Evolutionary conservation across 2,888 invertebrate species (phyloP), one percentile per base, ranked within the genome.

Genomic region (Leptopilina drosophilae): DNA sequence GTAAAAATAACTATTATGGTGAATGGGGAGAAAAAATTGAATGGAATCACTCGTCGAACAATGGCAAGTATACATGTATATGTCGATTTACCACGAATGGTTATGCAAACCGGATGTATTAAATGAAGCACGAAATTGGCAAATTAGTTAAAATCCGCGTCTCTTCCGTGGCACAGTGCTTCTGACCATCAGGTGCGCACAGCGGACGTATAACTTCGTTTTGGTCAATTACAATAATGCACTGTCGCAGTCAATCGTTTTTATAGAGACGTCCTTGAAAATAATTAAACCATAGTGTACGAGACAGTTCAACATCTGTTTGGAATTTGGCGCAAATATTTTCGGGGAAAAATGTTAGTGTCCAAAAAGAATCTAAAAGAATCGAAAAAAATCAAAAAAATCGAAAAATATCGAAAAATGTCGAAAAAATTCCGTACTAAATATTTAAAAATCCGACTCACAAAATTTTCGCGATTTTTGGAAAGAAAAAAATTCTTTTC

Each of bases 91-190:
- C 64, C 64, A 12, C 20, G 33, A 26, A 33, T 33, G 64, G 64
- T 40, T 33, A 64, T 33, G 64, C 73, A 56, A 56, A 73, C 73
- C 53, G 73, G 82, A 79, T 82, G 82, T 82, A 84, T 86, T 88
- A 86, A 88, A 89, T 88, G 87, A 88, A 87, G 87, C 88, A 82
- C 85, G 83, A 89, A 89, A 88, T 89, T 87, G 86, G 85, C 84
- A 88, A 89, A 89, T 89, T 88, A 87, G 87, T 87, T 84, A 85
- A 88, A 87, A 87, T 87, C 85, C 84, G 85, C 80, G 82, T 82
- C 80, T 81, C 76, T 73, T 79, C 33, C 80, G 73, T 26, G 73
- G 77, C 59, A 64, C 76, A 56, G 73, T 81, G 82, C 80, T 75
- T 77, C 59, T 78, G 64, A 53, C 64, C 77, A 46, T 66, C 67